Percentiles rank a stretch among this genome's conserved stretches.
These are phyloP conservation scores for Blennius ocellaris DNA, from an alignment of 2,113 vertebrate genomes.

Conservation along the genomic window DNA sequence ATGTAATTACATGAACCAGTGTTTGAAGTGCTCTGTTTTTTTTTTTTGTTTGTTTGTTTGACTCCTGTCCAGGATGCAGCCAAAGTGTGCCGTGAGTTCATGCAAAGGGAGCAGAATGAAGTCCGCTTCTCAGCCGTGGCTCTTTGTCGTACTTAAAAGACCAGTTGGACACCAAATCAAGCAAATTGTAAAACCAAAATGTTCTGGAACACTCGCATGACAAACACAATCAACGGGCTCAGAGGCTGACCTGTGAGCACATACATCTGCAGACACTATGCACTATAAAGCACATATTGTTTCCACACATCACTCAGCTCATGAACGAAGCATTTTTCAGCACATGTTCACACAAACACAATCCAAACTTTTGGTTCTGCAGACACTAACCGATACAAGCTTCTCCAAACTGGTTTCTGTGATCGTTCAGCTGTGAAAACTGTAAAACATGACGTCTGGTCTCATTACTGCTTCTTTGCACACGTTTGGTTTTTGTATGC, in stretches of 20 bases:
- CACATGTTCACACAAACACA: slow-evolving; percentile 29
- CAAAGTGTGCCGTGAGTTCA: slow-evolving; percentile 92
- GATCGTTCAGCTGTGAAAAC: slow-evolving; percentile 38
- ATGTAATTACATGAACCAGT: not conserved
- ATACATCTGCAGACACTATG: slow-evolving; percentile 66
- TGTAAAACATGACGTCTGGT: slow-evolving; percentile 31
- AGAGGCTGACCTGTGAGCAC: slow-evolving; percentile 39
- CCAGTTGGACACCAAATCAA: not conserved
- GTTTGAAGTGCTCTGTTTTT: not conserved
- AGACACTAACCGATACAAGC: slow-evolving; percentile 29
- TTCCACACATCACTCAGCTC: slow-evolving; percentile 43
- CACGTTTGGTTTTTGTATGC: not conserved
- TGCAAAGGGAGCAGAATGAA: slow-evolving; percentile 92
- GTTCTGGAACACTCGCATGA: slow-evolving; percentile 35
- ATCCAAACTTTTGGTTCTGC: slow-evolving; percentile 45
- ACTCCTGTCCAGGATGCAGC: slow-evolving; percentile 86
- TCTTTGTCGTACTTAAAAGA: slow-evolving; percentile 86
- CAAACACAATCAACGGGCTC: slow-evolving; percentile 49
- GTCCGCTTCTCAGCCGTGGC: slow-evolving; percentile 96
- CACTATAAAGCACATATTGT: slow-evolving; percentile 63
- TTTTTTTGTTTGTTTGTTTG: slow-evolving; percentile 12
- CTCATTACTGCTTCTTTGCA: slow-evolving; percentile 37
- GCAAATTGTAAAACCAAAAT: slow-evolving; percentile 44
- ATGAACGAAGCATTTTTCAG: slow-evolving; percentile 53
- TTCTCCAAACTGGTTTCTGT: slow-evolving; percentile 34